Conservation (phyloP, 1,140 invertebrate species). For the Cardiocondyla obscurior region DNA sequence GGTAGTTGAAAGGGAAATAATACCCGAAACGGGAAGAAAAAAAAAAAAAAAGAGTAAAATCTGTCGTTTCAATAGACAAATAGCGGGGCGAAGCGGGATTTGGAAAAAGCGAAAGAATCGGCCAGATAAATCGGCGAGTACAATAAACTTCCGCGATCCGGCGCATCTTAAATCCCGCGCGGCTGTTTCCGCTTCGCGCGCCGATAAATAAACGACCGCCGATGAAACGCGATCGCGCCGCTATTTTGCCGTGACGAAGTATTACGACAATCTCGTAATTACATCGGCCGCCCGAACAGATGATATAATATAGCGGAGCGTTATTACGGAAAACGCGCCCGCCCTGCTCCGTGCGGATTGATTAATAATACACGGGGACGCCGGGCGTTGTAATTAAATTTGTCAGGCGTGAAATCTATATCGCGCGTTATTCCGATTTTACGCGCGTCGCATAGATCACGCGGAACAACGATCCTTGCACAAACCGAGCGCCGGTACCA, state of each 20-base stretch:
- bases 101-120: not conserved
- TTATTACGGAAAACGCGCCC: conserved; percentile 53
- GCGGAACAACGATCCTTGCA: conserved; percentile 48
- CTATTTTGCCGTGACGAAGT: conserved; percentile 48
- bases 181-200: not conserved
- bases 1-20: not conserved
- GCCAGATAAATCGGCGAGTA: not conserved
- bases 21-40: not conserved
- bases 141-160: not conserved
- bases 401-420: conserved; percentile 57
- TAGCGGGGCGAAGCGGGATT: not conserved
- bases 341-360: conserved; percentile 42
- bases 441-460: conserved; percentile 55
- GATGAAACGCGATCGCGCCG: conserved; percentile 37
- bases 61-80: not conserved
- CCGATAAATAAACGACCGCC: conserved; percentile 15
- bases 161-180: conserved; percentile 13
- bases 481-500: not conserved
- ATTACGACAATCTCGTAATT: conserved; percentile 59
- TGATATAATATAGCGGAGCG: conserved; percentile 57
- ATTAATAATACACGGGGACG: conserved; percentile 50
- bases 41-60: conserved; percentile 1
- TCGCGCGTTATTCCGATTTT: conserved; percentile 55
- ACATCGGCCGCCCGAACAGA: conserved; percentile 51
- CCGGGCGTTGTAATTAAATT: conserved; percentile 53